Conservation (phyloP, 2,113 vertebrate species). For the Passer montanus region DNA sequence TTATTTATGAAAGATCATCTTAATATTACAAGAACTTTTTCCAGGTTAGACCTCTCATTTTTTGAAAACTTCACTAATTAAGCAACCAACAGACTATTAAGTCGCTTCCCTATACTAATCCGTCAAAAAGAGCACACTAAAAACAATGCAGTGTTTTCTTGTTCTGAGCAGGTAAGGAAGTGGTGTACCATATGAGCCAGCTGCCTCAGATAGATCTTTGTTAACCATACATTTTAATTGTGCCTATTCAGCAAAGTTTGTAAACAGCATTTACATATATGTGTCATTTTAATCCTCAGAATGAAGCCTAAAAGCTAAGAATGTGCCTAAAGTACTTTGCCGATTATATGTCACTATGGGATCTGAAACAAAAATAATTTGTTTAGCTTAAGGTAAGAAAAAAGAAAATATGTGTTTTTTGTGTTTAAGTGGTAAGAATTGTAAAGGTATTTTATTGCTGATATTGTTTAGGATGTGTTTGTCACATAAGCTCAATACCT, state of each 20-base stretch:
- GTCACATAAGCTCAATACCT: neutral
- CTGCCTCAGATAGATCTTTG: neutral
- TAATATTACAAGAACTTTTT: neutral
- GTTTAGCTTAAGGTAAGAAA: neutral
- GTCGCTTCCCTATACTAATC: neutral
- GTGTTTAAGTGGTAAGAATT: neutral
- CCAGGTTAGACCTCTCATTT: neutral
- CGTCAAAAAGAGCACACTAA: neutral
- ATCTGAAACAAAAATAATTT: neutral
- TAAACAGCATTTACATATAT: neutral
- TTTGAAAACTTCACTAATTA: neutral
- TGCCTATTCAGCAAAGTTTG: neutral
- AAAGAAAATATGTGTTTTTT: neutral
- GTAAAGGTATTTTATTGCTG: neutral
- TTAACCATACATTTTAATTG: neutral
- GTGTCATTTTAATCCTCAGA: neutral
- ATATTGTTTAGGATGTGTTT: neutral
- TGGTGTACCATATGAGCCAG: neutral
- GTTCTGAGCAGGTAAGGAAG: neutral
- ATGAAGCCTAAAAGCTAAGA: neutral
- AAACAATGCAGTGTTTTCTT: neutral
- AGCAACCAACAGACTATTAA: neutral
- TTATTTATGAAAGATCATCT: neutral
- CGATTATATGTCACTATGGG: neutral
- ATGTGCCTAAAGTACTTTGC: neutral